Percentiles rank a stretch among this genome's conserved stretches.
phyloP scores from a whole-genome alignment of 2,888 invertebrate species.

The Drosophila greeni region DNA sequence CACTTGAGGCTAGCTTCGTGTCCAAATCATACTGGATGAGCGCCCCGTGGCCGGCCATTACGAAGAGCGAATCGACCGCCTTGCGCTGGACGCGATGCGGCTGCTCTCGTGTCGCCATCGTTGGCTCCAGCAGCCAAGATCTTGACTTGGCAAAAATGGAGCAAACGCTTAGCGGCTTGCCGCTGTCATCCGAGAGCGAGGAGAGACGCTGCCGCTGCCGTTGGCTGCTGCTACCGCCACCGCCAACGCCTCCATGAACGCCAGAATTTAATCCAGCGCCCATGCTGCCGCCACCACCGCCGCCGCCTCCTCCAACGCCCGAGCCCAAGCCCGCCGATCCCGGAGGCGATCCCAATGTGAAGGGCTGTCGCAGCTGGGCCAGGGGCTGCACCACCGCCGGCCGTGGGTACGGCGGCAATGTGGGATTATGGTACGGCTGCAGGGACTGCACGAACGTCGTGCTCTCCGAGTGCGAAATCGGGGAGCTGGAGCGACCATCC shows the following conservation, averaged over 20 bases:
- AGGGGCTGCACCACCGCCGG: conserved; percentile 89
- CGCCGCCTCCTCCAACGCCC: conserved; percentile 36
- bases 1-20: conserved; percentile 82
- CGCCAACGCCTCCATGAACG: conserved; percentile 33
- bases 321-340: conserved; percentile 52
- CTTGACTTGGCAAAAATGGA: conserved; percentile 88
- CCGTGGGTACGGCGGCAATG: conserved; percentile 93
- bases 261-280: conserved; percentile 14
- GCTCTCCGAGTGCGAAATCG: conserved; percentile 79
- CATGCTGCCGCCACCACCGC: conserved; percentile 19
- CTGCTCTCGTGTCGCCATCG: conserved; percentile 79
- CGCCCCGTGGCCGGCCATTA: conserved; percentile 92
- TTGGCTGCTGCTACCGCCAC: conserved; percentile 75
- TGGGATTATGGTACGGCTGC: conserved; percentile 89
- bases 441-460: conserved; percentile 78
- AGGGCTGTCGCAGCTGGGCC: conserved; percentile 90
- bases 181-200: conserved; percentile 85
- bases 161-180: conserved; percentile 86
- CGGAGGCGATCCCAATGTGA: conserved; percentile 76
- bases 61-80: conserved; percentile 90
- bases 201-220: conserved; percentile 83
- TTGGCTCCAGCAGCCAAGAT: conserved; percentile 83
- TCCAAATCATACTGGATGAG: conserved; percentile 93
- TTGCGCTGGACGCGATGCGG: conserved; percentile 80
- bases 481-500: conserved; percentile 86